Conservation (phyloP, 2,797 vertebrate species). For the Danio albolineatus region DNA sequence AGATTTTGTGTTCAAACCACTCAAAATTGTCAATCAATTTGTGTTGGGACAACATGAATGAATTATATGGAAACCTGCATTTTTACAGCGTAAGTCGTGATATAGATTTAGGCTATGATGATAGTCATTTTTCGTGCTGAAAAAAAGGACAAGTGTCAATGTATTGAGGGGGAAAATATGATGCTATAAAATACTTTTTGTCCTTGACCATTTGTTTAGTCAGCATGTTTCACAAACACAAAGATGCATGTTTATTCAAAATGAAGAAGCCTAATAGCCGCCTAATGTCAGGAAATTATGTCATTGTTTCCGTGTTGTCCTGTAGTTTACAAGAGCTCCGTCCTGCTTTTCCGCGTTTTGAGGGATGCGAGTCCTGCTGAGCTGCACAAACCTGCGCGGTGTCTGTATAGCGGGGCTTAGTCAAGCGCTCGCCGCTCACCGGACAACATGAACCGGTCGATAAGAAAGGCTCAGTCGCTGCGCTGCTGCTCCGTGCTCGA, state of each 20-base stretch:
- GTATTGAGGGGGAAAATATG: too few species aligned
- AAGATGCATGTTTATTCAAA: neutral
- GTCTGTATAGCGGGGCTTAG: neutral
- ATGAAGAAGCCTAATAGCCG: neutral
- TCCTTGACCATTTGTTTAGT: too few species aligned
- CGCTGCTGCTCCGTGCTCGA: conserved; percentile 50
- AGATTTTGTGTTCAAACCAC: too few species aligned
- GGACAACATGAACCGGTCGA: conserved; percentile 52
- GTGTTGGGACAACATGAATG: too few species aligned
- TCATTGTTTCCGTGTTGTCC: conserved; percentile 14
- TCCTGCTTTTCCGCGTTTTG: conserved; percentile 27
- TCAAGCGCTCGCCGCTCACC: neutral
- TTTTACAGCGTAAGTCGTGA: too few species aligned
- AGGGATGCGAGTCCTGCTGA: conserved; percentile 13
- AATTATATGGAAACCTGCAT: too few species aligned
- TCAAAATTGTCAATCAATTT: too few species aligned
- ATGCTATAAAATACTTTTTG: too few species aligned
- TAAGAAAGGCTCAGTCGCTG: conserved; percentile 52
- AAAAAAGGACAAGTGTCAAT: too few species aligned
- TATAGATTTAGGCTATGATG: too few species aligned
- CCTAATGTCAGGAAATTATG: neutral
- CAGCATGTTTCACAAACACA: neutral
- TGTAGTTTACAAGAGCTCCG: conserved; percentile 19
- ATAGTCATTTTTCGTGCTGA: too few species aligned
- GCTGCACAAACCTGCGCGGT: conserved; percentile 7